Percentiles rank a stretch among this genome's conserved stretches.
These are phyloP conservation scores for Phoxinus dragarum DNA, from an alignment of 2,797 vertebrate species.

Conservation along the genomic window DNA sequence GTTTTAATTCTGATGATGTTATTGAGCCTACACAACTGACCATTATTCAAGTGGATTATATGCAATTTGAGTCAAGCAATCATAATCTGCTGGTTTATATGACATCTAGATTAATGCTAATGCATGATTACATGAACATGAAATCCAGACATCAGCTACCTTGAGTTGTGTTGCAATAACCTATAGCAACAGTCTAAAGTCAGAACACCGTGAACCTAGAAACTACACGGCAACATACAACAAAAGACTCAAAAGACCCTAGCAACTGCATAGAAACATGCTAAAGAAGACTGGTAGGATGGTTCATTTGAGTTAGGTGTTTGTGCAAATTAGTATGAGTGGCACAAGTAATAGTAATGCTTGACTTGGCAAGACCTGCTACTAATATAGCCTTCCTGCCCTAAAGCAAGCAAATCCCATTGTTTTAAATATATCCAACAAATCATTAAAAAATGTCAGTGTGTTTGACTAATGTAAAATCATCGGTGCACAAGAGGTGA, in stretches of 20 bases:
- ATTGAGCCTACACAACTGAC: neutral
- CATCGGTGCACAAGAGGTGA: neutral
- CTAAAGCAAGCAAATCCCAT: neutral
- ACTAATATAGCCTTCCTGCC: neutral
- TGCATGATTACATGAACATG: neutral
- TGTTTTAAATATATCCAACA: conserved; percentile 1
- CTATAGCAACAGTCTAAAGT: neutral
- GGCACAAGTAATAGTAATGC: neutral
- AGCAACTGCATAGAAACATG: neutral
- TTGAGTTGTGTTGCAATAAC: neutral
- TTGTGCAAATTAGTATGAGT: neutral
- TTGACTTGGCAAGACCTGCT: neutral
- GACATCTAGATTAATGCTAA: neutral
- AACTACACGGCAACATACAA: neutral
- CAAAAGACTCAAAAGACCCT: neutral
- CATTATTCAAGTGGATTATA: neutral
- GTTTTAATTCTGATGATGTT: conserved; percentile 25
- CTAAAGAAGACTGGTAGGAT: neutral
- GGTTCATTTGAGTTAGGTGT: neutral
- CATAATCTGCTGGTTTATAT: conserved; percentile 14
- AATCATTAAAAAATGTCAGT: neutral
- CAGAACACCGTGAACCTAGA: neutral
- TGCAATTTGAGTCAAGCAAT: neutral
- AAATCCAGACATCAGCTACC: neutral
- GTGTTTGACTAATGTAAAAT: neutral